These are phyloP conservation scores for Eutrigla gurnardus DNA, from an alignment of 2,797 vertebrate genomes.

Conservation along the genomic window DNA sequence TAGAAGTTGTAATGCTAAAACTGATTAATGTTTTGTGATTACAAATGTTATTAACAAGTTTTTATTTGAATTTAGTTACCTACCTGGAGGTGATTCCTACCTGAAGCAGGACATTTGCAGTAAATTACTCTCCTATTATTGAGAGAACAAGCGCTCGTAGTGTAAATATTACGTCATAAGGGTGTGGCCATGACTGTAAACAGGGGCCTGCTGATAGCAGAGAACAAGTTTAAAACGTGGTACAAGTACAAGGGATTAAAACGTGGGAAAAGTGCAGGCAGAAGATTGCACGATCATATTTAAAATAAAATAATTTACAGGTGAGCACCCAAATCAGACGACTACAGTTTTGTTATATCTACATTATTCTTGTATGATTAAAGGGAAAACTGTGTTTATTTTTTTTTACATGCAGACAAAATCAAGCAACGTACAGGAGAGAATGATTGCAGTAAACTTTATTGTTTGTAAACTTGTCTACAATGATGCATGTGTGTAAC, in stretches of 20 bases:
- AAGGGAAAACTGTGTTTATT: background rate
- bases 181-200: constrained; percentile 30
- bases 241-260: too few species aligned
- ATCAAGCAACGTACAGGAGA: constrained; percentile 34
- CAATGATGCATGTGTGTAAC: background rate
- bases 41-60: background rate
- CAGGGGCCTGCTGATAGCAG: constrained; percentile 25
- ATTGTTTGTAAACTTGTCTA: constrained; percentile 48
- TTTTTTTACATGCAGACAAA: constrained; percentile 50
- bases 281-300: too few species aligned
- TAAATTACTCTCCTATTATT: background rate
- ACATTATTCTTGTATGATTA: constrained; percentile 29
- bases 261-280: background rate
- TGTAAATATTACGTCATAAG: background rate
- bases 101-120: constrained; percentile 16
- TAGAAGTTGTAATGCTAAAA: background rate
- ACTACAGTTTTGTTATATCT: background rate
- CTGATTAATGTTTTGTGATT: constrained; percentile 7
- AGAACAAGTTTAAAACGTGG: constrained; percentile 2
- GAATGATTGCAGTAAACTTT: constrained; percentile 42
- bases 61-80: constrained; percentile 15
- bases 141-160: constrained; percentile 15
- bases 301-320: background rate
- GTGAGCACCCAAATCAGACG: constrained; percentile 38
- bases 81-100: constrained; percentile 19